Evolutionary conservation across 2,113 vertebrate species (phyloP).

Genomic region (Neotoma lepida): DNA sequence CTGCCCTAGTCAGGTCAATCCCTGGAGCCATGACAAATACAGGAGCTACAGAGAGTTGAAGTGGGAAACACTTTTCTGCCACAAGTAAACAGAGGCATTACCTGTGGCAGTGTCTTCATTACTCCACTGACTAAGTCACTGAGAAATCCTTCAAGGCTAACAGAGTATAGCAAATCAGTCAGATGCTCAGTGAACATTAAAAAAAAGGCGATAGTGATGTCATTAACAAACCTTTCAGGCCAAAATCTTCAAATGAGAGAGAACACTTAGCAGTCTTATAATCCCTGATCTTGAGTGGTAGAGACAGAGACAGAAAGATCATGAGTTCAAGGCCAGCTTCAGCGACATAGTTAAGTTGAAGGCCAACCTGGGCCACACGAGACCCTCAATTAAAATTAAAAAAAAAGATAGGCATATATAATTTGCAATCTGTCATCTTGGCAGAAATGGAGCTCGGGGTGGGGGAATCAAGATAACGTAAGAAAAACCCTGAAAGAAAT

Average conservation of each 20-base stretch:
- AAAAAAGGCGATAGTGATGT: conserved; percentile 12
- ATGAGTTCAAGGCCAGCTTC: background rate
- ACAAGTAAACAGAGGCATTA: conserved; percentile 49
- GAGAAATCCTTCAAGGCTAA: conserved; percentile 57
- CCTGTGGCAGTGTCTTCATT: background rate
- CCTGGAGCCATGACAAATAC: background rate
- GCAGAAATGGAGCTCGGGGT: background rate
- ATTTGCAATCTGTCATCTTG: conserved; percentile 19
- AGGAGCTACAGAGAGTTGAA: background rate
- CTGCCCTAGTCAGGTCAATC: background rate
- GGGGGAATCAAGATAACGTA: background rate
- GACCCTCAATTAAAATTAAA: background rate
- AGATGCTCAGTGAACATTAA: background rate
- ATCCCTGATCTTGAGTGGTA: background rate
- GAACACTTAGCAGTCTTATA: background rate
- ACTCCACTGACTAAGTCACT: background rate
- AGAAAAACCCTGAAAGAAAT: conserved; percentile 22
- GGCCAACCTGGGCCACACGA: background rate
- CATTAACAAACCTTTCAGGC: background rate
- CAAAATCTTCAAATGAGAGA: background rate
- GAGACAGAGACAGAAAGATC: background rate
- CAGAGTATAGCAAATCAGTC: background rate
- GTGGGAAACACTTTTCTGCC: background rate
- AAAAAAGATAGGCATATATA: background rate
- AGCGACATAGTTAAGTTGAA: background rate